Evolutionary conservation across 2,797 vertebrate species (phyloP), one percentile per base, ranked within the genome.

Genomic region (Phoebastria nigripes): DNA sequence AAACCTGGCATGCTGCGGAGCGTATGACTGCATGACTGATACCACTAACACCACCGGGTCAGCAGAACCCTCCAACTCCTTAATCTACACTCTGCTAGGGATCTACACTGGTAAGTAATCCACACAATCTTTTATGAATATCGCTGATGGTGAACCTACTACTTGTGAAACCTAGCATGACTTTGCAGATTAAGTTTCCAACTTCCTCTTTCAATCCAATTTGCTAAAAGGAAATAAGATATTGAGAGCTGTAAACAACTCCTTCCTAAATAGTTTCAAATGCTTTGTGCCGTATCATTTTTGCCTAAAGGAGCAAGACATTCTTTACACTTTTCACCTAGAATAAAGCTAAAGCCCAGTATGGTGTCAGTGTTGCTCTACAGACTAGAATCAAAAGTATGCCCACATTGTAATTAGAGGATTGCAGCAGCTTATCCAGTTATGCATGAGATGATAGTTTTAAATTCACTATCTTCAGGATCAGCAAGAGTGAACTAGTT

Each of bases 1-100:
- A 89, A 85, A 92, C 21, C 87, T 97, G 79, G 71, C 55, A 58
- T 97, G 97, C 62, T 98, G 98, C 7, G 97, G 98, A 24, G 96
- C 97, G 0, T 47, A 96, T 76, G 94, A 97, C 72, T 97, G 97
- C 42, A 39, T 93, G 52, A 90, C 67, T 26, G 58, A 37, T 20
- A 58, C 58, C 49, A 44, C 59, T 14, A 96, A 89, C 52, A 62
- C 33, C 47, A 89, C 79, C 29, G 90, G 5, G 3, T 61, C 85
- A 71, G 28, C 66, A 70, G n/a, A 41, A 85, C 94, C 93, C 44
- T 76, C 94, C 15, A 52, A 12, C 26, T 93, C 91, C 26, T 94
- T 98, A 87, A 87, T 97, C 80, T 98, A 98, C 70, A 97, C 89
- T 54, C 79, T 98, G n/a, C 42, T 98, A 69, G 97, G 98, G 16